Conservation (phyloP, 2,888 invertebrate species). For the Plutella xylostella region DNA sequence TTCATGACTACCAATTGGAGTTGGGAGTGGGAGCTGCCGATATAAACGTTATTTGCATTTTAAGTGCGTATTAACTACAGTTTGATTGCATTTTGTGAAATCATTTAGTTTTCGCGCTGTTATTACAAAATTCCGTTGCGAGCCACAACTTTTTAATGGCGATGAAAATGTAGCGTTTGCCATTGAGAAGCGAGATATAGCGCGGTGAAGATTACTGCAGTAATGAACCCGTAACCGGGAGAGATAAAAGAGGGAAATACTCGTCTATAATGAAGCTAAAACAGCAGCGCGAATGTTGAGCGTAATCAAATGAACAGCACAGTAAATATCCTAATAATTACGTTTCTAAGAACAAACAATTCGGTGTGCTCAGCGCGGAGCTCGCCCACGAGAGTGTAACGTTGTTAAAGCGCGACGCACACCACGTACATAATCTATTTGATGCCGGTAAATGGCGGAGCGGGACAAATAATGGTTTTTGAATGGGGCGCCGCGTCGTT, state of each 20-base stretch:
- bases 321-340: constrained; percentile 3
- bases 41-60: constrained; percentile 56
- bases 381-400: constrained; percentile 7
- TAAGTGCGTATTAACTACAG: constrained; percentile 36
- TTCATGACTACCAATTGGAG: constrained; percentile 57
- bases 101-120: too few relatives aligned
- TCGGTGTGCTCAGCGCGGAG: constrained; percentile 6
- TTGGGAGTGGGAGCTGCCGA: constrained; percentile 44
- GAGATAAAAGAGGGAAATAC: too few relatives aligned
- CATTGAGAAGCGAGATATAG: too few relatives aligned
- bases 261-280: too few relatives aligned
- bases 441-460: constrained; percentile 21
- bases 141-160: too few relatives aligned
- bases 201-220: too few relatives aligned
- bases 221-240: too few relatives aligned
- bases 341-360: constrained; percentile 6
- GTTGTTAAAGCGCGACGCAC: constrained; percentile 11
- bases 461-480: constrained; percentile 27
- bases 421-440: constrained; percentile 32
- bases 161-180: too few relatives aligned
- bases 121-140: too few relatives aligned
- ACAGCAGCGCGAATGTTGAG: background rate
- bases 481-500: constrained; percentile 18
- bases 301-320: background rate
- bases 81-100: constrained; percentile 42